These are phyloP conservation scores for Pseudocheirus occidentalis DNA, from an alignment of 2,797 vertebrate genomes.

Conservation along the genomic window DNA sequence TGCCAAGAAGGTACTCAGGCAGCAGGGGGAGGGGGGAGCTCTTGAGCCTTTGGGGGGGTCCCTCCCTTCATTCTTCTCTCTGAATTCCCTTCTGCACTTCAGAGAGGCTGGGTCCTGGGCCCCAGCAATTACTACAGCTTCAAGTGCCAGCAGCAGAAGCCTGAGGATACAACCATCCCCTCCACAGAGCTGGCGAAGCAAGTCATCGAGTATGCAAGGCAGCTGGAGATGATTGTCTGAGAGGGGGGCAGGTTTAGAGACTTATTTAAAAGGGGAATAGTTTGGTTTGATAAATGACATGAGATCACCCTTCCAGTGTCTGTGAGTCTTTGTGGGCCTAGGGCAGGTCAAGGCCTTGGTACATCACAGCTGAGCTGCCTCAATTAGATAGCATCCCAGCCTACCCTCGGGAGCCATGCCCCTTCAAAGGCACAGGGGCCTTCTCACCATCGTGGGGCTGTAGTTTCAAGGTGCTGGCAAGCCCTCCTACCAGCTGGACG, in stretches of 20 bases:
- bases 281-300: conserved; percentile 53
- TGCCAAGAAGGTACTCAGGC: conserved; percentile 91
- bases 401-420: background rate
- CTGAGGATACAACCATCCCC: conserved; percentile 94
- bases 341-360: background rate
- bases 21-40: background rate
- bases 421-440: background rate
- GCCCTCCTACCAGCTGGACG: background rate
- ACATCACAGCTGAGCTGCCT: background rate
- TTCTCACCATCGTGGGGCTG: background rate
- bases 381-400: background rate
- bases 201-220: conserved; percentile 96
- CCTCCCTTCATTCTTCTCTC: conserved; percentile 7
- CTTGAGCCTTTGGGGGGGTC: background rate
- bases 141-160: conserved; percentile 92
- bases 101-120: conserved; percentile 94
- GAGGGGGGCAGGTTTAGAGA: conserved; percentile 6
- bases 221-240: conserved; percentile 98
- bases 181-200: conserved; percentile 94
- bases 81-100: conserved; percentile 60
- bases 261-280: conserved; percentile 28
- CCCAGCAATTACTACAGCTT: conserved; percentile 93
- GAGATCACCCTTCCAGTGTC: background rate
- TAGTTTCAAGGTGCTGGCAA: background rate
- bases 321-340: background rate